Percentiles rank a stretch among this genome's conserved stretches.
Evolutionary conservation across 2,113 vertebrate genomes (phyloP).

Genomic region (Rhegmatorhina hoffmannsi): DNA sequence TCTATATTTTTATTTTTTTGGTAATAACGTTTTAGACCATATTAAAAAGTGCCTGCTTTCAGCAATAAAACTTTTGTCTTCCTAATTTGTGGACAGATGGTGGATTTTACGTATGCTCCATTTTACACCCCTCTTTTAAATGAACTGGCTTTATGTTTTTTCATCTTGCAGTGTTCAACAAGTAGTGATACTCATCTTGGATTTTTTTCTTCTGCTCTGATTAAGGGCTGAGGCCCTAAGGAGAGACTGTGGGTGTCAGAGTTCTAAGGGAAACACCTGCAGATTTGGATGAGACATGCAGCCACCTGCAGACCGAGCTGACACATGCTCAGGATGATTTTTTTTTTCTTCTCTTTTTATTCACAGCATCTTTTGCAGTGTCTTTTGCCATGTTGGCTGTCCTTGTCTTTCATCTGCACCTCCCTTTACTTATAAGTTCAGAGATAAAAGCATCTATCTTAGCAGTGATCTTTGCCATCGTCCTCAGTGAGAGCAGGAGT

Average conservation of each 20-base stretch:
- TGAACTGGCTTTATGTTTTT: not conserved
- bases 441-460: not conserved
- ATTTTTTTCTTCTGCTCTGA: not conserved
- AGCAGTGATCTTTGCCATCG: fast-evolving
- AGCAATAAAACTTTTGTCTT: not conserved
- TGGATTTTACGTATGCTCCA: not conserved
- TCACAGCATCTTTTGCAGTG: not conserved
- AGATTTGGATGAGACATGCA: not conserved
- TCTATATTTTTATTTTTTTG: not conserved
- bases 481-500: not conserved
- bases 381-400: not conserved
- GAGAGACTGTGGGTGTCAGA: not conserved
- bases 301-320: not conserved
- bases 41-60: not conserved
- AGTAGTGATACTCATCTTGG: not conserved
- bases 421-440: constrained; percentile 4
- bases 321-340: not conserved
- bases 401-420: not conserved
- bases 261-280: constrained; percentile 34
- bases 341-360: not conserved
- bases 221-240: not conserved
- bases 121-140: not conserved
- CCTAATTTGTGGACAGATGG: not conserved
- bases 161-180: not conserved
- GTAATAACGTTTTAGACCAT: not conserved